phyloP scores from a whole-genome alignment of 1,140 invertebrate species.

The Hypsibius dujardini region DNA sequence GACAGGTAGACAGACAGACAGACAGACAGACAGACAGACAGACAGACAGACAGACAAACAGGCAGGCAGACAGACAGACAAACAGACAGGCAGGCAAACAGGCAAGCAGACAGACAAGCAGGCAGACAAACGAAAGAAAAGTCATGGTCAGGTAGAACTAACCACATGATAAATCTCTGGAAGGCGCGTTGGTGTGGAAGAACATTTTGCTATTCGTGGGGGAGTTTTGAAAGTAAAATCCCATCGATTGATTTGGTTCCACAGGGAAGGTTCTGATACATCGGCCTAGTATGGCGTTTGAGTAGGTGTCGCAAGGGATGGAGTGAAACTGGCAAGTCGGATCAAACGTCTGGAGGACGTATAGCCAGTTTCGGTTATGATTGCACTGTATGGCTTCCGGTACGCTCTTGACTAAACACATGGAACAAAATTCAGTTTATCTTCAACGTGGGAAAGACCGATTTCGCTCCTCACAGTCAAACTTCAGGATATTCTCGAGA shows the following conservation, averaged over 20 bases:
- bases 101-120: not conserved
- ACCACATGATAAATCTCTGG: not conserved
- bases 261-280: not conserved
- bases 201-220: not conserved
- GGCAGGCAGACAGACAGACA: too few species aligned
- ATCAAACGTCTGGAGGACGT: conserved; percentile 9
- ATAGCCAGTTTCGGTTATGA: conserved; percentile 12
- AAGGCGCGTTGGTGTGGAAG: not conserved
- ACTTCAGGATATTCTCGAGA: not conserved
- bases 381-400: conserved; percentile 16
- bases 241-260: not conserved
- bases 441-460: too few species aligned
- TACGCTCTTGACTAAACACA: conserved; percentile 7
- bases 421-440: not conserved
- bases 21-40: too few species aligned
- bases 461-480: not conserved
- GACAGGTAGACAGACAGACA: too few species aligned
- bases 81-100: too few species aligned
- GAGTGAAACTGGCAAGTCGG: not conserved
- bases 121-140: not conserved
- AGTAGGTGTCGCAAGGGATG: not conserved
- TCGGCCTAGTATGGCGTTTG: not conserved
- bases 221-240: not conserved
- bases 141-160: not conserved
- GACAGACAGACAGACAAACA: too few species aligned